Percentiles rank a stretch among this genome's conserved stretches.
Conservation (phyloP, 2,888 invertebrate species). For the Ditula angustiorana region DNA sequence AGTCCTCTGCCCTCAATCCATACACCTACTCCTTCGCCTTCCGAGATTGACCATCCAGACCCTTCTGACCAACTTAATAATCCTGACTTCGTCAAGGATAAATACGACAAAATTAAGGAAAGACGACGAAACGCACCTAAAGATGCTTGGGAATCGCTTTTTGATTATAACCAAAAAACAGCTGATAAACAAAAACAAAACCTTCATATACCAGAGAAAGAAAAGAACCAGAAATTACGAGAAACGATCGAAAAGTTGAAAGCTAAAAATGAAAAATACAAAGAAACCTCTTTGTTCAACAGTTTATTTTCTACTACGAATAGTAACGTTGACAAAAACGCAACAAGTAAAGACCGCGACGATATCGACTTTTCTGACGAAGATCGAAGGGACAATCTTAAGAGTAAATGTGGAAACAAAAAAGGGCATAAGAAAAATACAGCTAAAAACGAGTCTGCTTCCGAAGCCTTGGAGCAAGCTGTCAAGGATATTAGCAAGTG, state of each 20-base stretch:
- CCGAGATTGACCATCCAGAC: constrained; percentile 55
- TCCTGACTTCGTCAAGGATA: constrained; percentile 82
- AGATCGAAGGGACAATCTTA: constrained; percentile 44
- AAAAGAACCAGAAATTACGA: constrained; percentile 80
- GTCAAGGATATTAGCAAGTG: constrained; percentile 95
- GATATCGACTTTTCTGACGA: constrained; percentile 55
- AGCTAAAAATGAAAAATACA: constrained; percentile 86
- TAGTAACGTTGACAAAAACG: constrained; percentile 55
- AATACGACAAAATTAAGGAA: constrained; percentile 87
- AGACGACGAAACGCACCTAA: constrained; percentile 83
- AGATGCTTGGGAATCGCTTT: constrained; percentile 78
- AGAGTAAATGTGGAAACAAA: constrained; percentile 62
- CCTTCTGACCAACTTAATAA: constrained; percentile 61
- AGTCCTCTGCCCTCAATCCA: constrained; percentile 79
- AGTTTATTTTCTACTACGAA: constrained; percentile 63
- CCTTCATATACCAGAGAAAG: constrained; percentile 70
- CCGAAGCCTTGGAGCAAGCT: constrained; percentile 87
- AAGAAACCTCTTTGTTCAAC: constrained; percentile 67
- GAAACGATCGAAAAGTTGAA: constrained; percentile 88
- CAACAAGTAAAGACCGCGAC: constrained; percentile 52
- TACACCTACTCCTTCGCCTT: constrained; percentile 73
- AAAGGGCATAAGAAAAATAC: constrained; percentile 75
- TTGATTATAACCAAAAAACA: constrained; percentile 76
- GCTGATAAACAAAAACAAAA: constrained; percentile 72
- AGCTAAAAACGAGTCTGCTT: constrained; percentile 85